Conservation (phyloP, 1,140 invertebrate species). For the Drosophila funebris region DNA sequence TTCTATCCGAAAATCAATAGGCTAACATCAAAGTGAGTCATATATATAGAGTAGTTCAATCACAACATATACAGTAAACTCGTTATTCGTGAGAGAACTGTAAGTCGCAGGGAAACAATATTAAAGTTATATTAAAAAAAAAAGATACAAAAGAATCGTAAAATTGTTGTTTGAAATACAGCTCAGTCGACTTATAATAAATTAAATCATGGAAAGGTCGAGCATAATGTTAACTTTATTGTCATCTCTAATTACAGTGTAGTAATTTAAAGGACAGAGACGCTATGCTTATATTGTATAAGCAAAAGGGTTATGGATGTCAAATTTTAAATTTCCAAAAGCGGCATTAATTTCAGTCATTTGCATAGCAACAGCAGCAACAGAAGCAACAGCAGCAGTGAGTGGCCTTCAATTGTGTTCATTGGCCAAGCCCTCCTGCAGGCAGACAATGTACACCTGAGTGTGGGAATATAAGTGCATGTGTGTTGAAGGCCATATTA, state of each 20-base stretch:
- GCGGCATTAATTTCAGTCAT: slow-evolving; percentile 35
- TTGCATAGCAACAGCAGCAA: slow-evolving; percentile 18
- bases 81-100: too few relatives aligned
- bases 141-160: neutral
- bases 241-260: slow-evolving; percentile 1
- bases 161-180: too few relatives aligned
- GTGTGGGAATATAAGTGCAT: slow-evolving; percentile 4
- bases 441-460: slow-evolving; percentile 51
- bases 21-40: slow-evolving; percentile 23
- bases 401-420: slow-evolving; percentile 31
- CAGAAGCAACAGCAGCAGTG: slow-evolving; percentile 12
- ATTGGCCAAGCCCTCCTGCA: slow-evolving; percentile 15
- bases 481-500: slow-evolving; percentile 66
- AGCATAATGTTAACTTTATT: neutral
- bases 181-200: neutral
- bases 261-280: neutral
- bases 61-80: too few relatives aligned
- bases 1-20: slow-evolving; percentile 11
- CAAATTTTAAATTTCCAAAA: slow-evolving; percentile 33
- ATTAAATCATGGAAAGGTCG: neutral
- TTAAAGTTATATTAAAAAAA: neutral
- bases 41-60: neutral
- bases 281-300: neutral
- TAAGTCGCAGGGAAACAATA: neutral
- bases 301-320: slow-evolving; percentile 16